Evolutionary conservation across 2,113 vertebrate genomes (phyloP), one percentile per base, ranked within the genome.

Genomic region (Chionis minor): DNA sequence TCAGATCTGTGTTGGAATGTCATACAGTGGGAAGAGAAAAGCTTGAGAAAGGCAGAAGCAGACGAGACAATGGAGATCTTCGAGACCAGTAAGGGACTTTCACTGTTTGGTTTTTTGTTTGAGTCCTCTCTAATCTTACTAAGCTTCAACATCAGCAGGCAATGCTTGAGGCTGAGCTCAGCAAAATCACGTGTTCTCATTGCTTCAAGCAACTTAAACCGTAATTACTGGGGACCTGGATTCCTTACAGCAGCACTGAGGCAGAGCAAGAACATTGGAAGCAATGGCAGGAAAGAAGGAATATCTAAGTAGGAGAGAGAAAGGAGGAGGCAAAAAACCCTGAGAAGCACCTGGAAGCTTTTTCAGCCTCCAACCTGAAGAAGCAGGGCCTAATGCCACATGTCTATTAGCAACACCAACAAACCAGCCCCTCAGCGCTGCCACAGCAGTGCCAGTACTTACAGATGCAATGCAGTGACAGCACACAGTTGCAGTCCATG

Each of bases 341-440:
- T 88, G 88, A 96, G 90, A 95, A 94, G 86, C 69, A 88, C 51
- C 69, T 51, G 72, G 88, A 96, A 93, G 94, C 80, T 84, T 92
- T 90, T 58, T 49, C 65, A 90, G 92, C 67, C 38, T 93, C 90
- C 65, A 88, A 2, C 32, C 65, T 88, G 92, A 96, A 88, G 40
- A 14, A 93, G n/a, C n/a, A 74, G 35, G 55, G 28, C 65, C 52
- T 81, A 72, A 71, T 74, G 78, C 47, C 80, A 40, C 40, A 14
- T 0, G 0, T 52, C 30, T 54, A 7, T 58, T 38, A 92, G 80
- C 70, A 81, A 71, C 8, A 82, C 20, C 26, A 70, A 69, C n/a
- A 73, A 30, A 73, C 7, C 66, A 19, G 28, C 77, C 66, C 58
- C 66, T 42, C 45, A 27, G 73, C 2, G 1, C 38, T 71, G 44